Base-by-base conservation (phyloP, 92 coral and sea anemone species). In the Epizoanthus ramosus region DNA sequence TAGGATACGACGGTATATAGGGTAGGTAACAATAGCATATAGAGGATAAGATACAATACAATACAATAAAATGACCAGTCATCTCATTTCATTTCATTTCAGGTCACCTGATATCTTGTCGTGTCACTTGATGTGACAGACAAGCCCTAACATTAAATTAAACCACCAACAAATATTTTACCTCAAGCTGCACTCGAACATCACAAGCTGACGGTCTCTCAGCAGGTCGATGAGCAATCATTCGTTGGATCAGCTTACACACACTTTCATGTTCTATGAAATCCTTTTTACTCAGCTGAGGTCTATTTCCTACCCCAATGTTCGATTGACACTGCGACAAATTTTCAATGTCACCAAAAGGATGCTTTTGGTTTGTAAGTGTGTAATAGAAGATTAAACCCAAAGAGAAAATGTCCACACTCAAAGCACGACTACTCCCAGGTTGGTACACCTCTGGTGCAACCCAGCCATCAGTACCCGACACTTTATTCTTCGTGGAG, bases 391-490 rank as follows among this genome's bases (percentile, higher is more conserved):
- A 22, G 35, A 63, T 28, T 9, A 22, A 16, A 13, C 69, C 69
- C 69, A 63, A 1, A 1, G 69, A 63, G 69, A 63, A 68, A n/a
- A 68, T 68, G 35, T 68, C 73, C 73, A 28, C 43, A 15, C n/a
- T 68, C 39, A 28, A 28, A 28, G 28, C 25, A 2, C 73, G n/a
- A 1, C 64, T 58, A 1, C 19, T 19, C 13, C 73, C 73, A 68
- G 50, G 73, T 17, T 68, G 39, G 16, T 68, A 68, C 13, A 68
- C 73, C 22, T 68, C 73, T 19, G 73, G 73, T 28, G 73, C 73
- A 28, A 24, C 25, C 43, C 50, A 68, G 6, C 73, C 73, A 63
- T 63, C 24, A 28, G 69, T 21, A 21, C 69, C 69, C 24, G 35
- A 23, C 13, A 28, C 69, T 50, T 12, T 50, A 63, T 63, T 22